Evolutionary conservation across 2,888 invertebrate species (phyloP).

Genomic region (Drosophila longiperda): DNA sequence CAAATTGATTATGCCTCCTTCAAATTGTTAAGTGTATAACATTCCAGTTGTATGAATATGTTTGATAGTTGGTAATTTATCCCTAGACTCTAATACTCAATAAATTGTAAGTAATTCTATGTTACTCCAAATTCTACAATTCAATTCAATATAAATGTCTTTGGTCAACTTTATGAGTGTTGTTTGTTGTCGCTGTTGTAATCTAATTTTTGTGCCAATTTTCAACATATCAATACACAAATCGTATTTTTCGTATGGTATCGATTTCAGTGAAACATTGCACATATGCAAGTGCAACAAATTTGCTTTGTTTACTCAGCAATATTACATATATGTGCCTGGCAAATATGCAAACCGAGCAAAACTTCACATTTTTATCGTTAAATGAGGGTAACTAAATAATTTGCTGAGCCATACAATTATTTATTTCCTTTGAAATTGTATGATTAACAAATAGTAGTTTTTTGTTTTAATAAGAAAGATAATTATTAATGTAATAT

Average conservation of each 20-base stretch:
- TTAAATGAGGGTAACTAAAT: constrained; percentile 32
- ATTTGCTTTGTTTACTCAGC: not conserved
- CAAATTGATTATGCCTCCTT: constrained; percentile 48
- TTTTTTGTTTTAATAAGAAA: not conserved
- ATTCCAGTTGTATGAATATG: constrained; percentile 66
- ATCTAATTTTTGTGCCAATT: constrained; percentile 33
- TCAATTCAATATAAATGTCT: constrained; percentile 32
- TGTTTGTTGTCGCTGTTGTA: constrained; percentile 11
- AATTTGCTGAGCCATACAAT: not conserved
- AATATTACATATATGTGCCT: not conserved
- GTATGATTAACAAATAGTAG: not conserved
- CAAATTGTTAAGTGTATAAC: constrained; percentile 50
- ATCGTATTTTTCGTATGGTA: constrained; percentile 35
- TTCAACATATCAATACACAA: constrained; percentile 11
- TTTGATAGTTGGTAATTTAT: constrained; percentile 57
- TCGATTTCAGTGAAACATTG: constrained; percentile 50
- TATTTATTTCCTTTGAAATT: not conserved
- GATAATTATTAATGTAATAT: not conserved
- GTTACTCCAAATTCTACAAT: constrained; percentile 21
- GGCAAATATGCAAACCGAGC: constrained; percentile 40
- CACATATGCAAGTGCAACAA: constrained; percentile 35
- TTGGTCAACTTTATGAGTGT: constrained; percentile 1
- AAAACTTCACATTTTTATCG: constrained; percentile 25
- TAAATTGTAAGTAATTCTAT: constrained; percentile 33
- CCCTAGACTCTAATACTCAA: constrained; percentile 65